phyloP scores from a whole-genome alignment of 2,113 vertebrate species.

The Elanoides forficatus region DNA sequence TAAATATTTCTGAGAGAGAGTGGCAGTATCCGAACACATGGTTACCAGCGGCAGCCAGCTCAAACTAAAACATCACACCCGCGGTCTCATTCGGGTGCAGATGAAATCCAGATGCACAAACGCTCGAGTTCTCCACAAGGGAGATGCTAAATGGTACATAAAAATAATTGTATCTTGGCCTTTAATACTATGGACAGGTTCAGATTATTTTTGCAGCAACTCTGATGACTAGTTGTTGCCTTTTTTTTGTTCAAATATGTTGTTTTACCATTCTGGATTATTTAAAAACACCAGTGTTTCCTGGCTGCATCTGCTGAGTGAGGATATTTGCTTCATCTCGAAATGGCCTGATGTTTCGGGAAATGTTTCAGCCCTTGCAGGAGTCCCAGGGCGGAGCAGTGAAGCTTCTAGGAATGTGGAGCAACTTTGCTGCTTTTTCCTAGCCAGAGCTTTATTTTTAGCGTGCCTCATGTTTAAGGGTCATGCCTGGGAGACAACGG shows the following conservation, averaged over 20 bases:
- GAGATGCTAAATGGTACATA: not conserved
- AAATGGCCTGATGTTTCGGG: not conserved
- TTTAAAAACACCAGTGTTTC: not conserved
- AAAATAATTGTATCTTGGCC: not conserved
- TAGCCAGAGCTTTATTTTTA: slow-evolving; percentile 24
- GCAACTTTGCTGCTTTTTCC: not conserved
- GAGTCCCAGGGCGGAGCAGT: not conserved
- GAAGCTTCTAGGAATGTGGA: slow-evolving; percentile 13
- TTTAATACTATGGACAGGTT: not conserved
- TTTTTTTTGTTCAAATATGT: not conserved
- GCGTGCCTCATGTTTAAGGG: not conserved
- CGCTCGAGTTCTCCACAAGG: not conserved
- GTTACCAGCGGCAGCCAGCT: not conserved
- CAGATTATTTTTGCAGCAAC: not conserved
- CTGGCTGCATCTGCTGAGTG: not conserved
- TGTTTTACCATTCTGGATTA: not conserved
- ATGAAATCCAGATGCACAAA: slow-evolving; percentile 22
- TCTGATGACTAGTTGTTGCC: not conserved
- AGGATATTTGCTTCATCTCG: not conserved
- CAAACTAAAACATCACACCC: not conserved
- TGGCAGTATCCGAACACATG: not conserved
- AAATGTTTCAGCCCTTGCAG: not conserved
- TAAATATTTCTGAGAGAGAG: not conserved
- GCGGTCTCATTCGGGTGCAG: not conserved
- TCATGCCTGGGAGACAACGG: not conserved